Base-by-base conservation (phyloP, 2,113 vertebrate genomes). In the Cromileptes altivelis region DNA sequence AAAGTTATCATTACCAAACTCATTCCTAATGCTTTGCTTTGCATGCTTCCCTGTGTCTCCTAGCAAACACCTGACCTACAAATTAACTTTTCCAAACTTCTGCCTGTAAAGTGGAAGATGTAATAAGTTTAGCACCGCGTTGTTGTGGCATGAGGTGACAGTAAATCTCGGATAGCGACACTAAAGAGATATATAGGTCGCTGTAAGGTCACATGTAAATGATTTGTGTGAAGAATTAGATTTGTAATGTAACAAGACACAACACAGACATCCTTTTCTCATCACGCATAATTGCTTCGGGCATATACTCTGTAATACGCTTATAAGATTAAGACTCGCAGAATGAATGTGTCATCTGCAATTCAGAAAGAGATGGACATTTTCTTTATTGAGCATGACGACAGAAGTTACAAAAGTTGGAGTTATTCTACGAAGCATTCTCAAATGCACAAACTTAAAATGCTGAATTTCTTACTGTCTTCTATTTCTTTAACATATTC, bases 231-330 rank as follows among this genome's bases (percentile, higher is more conserved):
- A 93, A 90, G 86, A 81, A 94, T 93, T 94, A 88, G 71, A 87
- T 90, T 85, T 4, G 25, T 92, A 94, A 94, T 94, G 67, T 75
- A 91, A 89, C 81, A 77, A 86, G 92, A 94, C 91, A 92, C 88
- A 89, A 92, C 89, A 87, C 87, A 92, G 91, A 90, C 82, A 80
- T 90, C 82, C 85, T 91, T 91, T 90, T 92, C 89, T 90, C 89
- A 87, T 93, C 87, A 88, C 17, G 47, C 73, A 71, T 93, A 94
- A 94, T 93, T 92, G 89, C 84, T 85, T 85, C 23, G 57, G 93
- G 89, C 91, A 86, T 88, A 82, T 76, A 76, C 71, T 87, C 91
- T 91, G 88, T 92, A 91, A 92, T 91, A 86, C 69, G 89, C 91
- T 91, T 86, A 89, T 76, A 84, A 64, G 88, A 92, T 91, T 92